These are phyloP conservation scores for Epinephelus coioides DNA, from an alignment of 2,797 vertebrate species.

Conservation along the genomic window DNA sequence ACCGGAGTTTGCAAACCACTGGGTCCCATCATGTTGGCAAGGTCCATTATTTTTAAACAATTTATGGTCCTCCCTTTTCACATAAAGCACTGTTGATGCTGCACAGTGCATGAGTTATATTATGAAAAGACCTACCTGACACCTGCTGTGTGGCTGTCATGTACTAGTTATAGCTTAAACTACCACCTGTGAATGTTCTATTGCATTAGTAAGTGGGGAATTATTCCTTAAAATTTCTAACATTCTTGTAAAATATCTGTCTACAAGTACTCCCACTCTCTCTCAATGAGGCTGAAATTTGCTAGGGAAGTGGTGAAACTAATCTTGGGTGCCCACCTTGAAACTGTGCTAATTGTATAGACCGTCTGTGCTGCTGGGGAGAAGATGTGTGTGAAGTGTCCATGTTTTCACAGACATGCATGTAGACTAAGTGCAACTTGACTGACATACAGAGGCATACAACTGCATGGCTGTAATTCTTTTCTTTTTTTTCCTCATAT, in stretches of 20 bases:
- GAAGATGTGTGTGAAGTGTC: too few species aligned
- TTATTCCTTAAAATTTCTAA: neutral
- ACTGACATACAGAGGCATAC: too few species aligned
- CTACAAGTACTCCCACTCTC: neutral
- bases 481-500: neutral
- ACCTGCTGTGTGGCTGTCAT: neutral
- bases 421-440: too few species aligned
- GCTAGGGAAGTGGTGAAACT: neutral
- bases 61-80: neutral
- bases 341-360: neutral
- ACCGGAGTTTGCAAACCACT: too few species aligned
- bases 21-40: too few species aligned
- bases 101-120: neutral
- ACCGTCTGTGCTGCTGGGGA: too few species aligned
- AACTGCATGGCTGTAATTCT: too few species aligned
- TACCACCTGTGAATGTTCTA: neutral
- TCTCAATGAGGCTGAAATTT: neutral
- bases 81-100: neutral
- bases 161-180: neutral
- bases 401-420: too few species aligned
- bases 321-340: too few species aligned
- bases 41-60: too few species aligned
- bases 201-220: neutral
- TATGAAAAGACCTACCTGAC: neutral
- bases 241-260: neutral